phyloP scores from a whole-genome alignment of 2,888 invertebrate species.

The Apodemia zela region DNA sequence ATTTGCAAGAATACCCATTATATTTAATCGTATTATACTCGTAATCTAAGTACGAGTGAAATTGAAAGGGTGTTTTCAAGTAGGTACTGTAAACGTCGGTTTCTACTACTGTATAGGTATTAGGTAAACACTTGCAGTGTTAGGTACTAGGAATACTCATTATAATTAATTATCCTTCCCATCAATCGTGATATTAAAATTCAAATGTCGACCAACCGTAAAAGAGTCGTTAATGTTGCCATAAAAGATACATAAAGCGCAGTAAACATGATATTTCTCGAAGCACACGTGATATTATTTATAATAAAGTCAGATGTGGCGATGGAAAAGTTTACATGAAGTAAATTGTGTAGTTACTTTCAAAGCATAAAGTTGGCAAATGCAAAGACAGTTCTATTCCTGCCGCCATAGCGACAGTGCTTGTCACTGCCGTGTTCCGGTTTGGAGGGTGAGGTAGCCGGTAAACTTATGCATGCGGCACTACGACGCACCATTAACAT shows the following conservation, averaged over 20 bases:
- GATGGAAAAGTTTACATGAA: not conserved
- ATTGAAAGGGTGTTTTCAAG: too few species aligned
- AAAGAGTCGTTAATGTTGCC: conserved; percentile 31
- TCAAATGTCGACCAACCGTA: conserved; percentile 33
- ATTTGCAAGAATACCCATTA: not conserved
- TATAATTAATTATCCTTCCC: conserved; percentile 24
- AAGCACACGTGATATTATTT: conserved; percentile 21
- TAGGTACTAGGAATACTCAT: not conserved
- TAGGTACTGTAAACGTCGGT: not conserved
- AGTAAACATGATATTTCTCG: conserved; percentile 28
- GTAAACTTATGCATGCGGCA: too few species aligned
- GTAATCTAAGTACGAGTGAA: not conserved
- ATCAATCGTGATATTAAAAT: conserved; percentile 30
- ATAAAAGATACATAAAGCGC: conserved; percentile 32
- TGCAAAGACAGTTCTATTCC: too few species aligned
- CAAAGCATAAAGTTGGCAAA: too few species aligned
- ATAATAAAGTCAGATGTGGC: conserved; percentile 11
- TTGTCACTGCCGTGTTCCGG: too few species aligned
- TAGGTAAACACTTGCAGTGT: not conserved
- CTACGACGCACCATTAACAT: too few species aligned
- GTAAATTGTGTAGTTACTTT: too few species aligned
- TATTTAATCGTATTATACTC: not conserved
- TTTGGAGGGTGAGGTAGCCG: too few species aligned
- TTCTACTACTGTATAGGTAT: not conserved
- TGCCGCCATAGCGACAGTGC: too few species aligned